Evolutionary conservation across 2,888 invertebrate species (phyloP).

Genomic region (Mimachlamys varia): DNA sequence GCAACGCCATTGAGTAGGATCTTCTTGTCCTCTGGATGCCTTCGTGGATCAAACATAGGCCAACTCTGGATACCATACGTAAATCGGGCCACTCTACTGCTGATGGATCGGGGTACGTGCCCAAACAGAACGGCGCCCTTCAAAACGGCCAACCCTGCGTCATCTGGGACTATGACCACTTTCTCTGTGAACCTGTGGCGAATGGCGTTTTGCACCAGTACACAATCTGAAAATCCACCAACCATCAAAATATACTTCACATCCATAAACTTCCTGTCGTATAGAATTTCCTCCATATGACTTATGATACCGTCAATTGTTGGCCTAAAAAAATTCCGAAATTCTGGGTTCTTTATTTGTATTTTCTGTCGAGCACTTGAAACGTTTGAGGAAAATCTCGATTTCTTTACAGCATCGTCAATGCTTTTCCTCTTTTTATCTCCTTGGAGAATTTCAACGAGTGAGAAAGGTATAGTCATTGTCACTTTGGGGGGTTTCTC

Average conservation of each 20-base stretch:
- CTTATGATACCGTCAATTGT: conserved; percentile 43
- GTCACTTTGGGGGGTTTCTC: not conserved
- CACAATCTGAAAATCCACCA: conserved; percentile 51
- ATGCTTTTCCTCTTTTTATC: conserved; percentile 39
- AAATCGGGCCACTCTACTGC: conserved; percentile 51
- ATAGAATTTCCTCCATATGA: conserved; percentile 42
- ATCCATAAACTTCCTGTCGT: conserved; percentile 39
- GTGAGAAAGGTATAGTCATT: conserved; percentile 44
- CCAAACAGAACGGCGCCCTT: conserved; percentile 61
- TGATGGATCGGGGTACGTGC: conserved; percentile 54
- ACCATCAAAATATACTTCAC: conserved; percentile 50
- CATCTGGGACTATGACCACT: conserved; percentile 53
- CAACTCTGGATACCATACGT: conserved; percentile 56
- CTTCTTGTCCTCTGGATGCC: conserved; percentile 50
- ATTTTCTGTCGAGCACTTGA: conserved; percentile 43
- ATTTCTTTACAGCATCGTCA: conserved; percentile 37
- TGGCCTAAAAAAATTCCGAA: conserved; percentile 42
- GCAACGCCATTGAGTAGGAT: conserved; percentile 48
- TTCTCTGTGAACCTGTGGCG: conserved; percentile 43
- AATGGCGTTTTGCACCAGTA: conserved; percentile 46
- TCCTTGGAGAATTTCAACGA: conserved; percentile 37
- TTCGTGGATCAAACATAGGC: conserved; percentile 49
- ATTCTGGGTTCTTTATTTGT: conserved; percentile 11
- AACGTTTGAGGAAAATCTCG: conserved; percentile 40
- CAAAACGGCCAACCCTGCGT: conserved; percentile 56